Evolutionary conservation across 1,140 invertebrate genomes (phyloP).

Genomic region (Patella vulgata): DNA sequence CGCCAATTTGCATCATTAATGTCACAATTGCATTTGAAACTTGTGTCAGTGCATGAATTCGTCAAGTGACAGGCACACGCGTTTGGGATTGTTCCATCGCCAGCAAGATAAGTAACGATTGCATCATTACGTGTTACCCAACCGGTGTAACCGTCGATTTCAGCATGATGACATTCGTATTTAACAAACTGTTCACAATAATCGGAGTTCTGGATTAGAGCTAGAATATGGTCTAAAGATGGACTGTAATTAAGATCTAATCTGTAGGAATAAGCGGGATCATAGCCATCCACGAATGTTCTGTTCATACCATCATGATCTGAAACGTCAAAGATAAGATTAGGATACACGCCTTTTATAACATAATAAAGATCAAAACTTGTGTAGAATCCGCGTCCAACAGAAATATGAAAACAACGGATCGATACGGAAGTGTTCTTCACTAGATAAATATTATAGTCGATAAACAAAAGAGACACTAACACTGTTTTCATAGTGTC

Average conservation of each 20-base stretch:
- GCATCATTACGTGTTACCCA: no score
- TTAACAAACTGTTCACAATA: slow-evolving; percentile 49
- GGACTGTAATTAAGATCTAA: slow-evolving; percentile 37
- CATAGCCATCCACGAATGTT: slow-evolving; percentile 42
- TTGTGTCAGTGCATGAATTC: slow-evolving; percentile 25
- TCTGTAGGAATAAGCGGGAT: slow-evolving; percentile 45
- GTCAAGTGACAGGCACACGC: slow-evolving; percentile 51
- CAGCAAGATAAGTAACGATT: slow-evolving; percentile 48
- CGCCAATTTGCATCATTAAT: slow-evolving; percentile 47
- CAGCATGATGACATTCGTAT: slow-evolving; percentile 51
- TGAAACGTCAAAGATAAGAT: no score
- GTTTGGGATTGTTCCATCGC: slow-evolving; percentile 35
- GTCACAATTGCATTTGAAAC: slow-evolving; percentile 62
- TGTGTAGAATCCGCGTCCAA: no score
- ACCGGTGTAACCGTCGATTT: slow-evolving; percentile 44
- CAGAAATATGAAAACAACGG: no score
- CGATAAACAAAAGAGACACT: no score
- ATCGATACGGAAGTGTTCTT: no score
- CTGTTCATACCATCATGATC: slow-evolving; percentile 43
- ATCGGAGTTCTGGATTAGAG: slow-evolving; percentile 44
- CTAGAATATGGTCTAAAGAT: slow-evolving; percentile 29
- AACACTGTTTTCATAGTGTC: no score
- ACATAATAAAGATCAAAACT: no score
- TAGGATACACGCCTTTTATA: no score
- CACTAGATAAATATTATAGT: no score